These are phyloP conservation scores for Drosophila pseudoananassae DNA, from an alignment of 1,140 invertebrate species.

Conservation along the genomic window DNA sequence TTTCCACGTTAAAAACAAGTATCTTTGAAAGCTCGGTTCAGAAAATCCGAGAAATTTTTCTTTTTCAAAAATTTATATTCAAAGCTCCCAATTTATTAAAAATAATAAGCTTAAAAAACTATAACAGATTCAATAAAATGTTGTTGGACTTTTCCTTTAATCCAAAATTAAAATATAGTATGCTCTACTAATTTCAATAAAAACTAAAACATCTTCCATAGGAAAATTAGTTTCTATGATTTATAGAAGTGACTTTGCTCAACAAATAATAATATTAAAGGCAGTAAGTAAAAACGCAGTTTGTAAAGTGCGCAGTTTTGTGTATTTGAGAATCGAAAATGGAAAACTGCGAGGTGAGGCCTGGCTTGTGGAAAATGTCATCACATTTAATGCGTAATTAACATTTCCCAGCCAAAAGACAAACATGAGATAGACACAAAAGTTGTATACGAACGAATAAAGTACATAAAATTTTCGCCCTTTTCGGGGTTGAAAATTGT, in stretches of 20 bases:
- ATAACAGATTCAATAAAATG: no score
- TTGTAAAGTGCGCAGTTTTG: conserved; percentile 35
- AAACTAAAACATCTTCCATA: no score
- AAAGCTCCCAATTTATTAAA: no score
- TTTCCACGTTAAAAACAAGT: no score
- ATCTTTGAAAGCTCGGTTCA: no score
- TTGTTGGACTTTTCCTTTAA: no score
- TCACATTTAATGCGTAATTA: conserved; percentile 62
- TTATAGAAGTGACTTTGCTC: conserved; percentile 4
- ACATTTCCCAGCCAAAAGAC: conserved; percentile 34
- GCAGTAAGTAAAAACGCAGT: conserved; percentile 13
- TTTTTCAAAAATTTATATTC: no score
- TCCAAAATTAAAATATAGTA: no score
- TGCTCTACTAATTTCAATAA: no score
- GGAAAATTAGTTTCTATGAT: no score
- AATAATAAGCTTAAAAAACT: no score
- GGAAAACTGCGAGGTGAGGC: conserved; percentile 25
- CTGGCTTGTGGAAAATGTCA: background rate
- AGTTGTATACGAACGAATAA: background rate
- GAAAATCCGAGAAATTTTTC: no score
- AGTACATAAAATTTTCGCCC: conserved; percentile 21
- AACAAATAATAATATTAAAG: background rate
- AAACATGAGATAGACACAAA: background rate
- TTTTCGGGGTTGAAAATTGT: conserved; percentile 37
- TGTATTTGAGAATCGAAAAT: conserved; percentile 5